Evolutionary conservation across 2,797 vertebrate genomes (phyloP).

Genomic region (Cetoscarus ocellatus): DNA sequence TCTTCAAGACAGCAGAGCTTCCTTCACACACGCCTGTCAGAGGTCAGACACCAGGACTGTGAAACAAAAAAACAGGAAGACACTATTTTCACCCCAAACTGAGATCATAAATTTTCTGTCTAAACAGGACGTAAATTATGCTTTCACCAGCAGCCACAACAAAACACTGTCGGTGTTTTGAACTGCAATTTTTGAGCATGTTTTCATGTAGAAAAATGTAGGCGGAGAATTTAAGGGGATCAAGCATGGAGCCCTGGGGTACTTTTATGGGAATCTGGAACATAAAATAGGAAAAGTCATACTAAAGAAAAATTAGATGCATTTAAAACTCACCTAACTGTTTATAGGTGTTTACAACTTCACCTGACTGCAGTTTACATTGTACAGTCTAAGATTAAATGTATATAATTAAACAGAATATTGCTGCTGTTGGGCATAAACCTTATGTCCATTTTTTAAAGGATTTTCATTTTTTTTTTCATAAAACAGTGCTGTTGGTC

Average conservation of each 20-base stretch:
- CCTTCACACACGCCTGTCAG: background rate
- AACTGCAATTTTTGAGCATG: background rate
- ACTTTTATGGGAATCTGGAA: background rate
- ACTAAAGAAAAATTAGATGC: too few species aligned
- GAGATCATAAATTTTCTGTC: background rate
- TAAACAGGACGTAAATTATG: background rate
- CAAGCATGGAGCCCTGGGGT: background rate
- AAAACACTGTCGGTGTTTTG: background rate
- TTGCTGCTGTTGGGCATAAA: too few species aligned
- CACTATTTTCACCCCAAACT: constrained; percentile 3
- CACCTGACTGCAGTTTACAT: too few species aligned
- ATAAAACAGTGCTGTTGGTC: too few species aligned
- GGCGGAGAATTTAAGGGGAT: background rate
- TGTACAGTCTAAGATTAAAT: too few species aligned
- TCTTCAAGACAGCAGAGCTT: background rate
- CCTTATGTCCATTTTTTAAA: too few species aligned
- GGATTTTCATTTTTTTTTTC: too few species aligned
- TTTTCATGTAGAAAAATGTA: background rate
- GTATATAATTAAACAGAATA: too few species aligned
- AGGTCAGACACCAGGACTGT: background rate
- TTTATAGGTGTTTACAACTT: too few species aligned
- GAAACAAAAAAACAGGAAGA: constrained; percentile 11
- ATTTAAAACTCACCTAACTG: too few species aligned
- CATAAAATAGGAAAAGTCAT: background rate
- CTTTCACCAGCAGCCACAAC: background rate